These are phyloP conservation scores for Yponomeuta plumbellus DNA, from an alignment of 2,888 invertebrate genomes.

Conservation along the genomic window DNA sequence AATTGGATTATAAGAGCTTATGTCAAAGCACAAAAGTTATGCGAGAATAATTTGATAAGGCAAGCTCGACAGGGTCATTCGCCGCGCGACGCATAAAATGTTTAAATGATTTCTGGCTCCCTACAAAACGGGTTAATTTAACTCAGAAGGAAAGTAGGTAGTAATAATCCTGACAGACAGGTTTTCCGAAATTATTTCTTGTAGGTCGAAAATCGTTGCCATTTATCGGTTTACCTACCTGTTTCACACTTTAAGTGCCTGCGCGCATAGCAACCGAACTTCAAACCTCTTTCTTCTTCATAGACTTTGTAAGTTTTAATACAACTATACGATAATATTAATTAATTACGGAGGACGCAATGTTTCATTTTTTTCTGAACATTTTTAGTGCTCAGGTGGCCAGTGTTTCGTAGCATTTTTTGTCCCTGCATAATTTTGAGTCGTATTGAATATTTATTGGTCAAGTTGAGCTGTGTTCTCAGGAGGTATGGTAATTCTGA, in stretches of 20 bases:
- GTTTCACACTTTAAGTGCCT: too few species aligned
- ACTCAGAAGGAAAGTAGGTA: neutral
- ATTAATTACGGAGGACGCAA: neutral
- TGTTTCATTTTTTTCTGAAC: neutral
- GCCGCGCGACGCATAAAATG: neutral
- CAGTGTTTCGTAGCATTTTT: neutral
- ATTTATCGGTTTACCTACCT: too few species aligned
- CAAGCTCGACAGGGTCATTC: neutral
- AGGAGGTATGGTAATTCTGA: constrained; percentile 34
- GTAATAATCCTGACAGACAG: neutral
- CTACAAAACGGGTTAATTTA: neutral
- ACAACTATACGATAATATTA: neutral
- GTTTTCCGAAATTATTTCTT: too few species aligned
- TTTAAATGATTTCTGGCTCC: neutral
- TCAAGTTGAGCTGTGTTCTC: constrained; percentile 47
- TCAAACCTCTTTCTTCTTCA: too few species aligned
- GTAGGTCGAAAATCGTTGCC: too few species aligned
- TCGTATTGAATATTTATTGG: constrained; percentile 45
- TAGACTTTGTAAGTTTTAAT: neutral
- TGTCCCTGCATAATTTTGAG: constrained; percentile 3
- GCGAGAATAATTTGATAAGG: neutral
- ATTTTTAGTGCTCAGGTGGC: neutral
- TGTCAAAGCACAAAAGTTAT: neutral
- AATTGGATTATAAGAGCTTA: neutral
- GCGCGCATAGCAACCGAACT: too few species aligned